Percentiles rank a stretch among this genome's conserved stretches.
Conservation (phyloP, 2,888 invertebrate species). For the Liposcelis brunnea region DNA sequence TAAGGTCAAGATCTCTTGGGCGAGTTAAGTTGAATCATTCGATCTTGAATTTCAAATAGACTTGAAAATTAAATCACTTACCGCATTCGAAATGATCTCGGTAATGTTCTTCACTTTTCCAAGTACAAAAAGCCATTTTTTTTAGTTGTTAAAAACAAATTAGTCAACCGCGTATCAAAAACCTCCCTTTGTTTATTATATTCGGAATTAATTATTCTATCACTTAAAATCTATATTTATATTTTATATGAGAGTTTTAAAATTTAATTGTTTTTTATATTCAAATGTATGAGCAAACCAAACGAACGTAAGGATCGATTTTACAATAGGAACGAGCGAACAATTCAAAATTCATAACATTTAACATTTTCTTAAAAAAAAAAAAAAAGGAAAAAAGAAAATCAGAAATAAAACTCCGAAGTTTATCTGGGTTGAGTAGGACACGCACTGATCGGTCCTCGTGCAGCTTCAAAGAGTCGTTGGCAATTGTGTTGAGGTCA, state of each 20-base stretch:
- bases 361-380: neutral
- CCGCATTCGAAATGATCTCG: slow-evolving; percentile 28
- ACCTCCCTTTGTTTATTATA: too few relatives aligned
- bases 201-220: neutral
- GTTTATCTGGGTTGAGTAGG: too few relatives aligned
- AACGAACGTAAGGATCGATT: slow-evolving; percentile 8
- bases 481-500: too few relatives aligned
- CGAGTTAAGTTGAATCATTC: too few relatives aligned
- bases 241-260: neutral
- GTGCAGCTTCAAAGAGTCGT: too few relatives aligned
- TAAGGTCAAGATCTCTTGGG: too few relatives aligned
- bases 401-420: too few relatives aligned
- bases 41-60: too few relatives aligned
- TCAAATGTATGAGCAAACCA: slow-evolving; percentile 6
- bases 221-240: neutral
- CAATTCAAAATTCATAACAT: slow-evolving; percentile 1
- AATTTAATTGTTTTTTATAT: neutral
- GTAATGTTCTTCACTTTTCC: slow-evolving; percentile 26
- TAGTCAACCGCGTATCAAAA: too few relatives aligned
- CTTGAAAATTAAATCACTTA: slow-evolving; percentile 16
- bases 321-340: slow-evolving; percentile 5
- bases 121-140: slow-evolving; percentile 29
- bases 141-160: too few relatives aligned
- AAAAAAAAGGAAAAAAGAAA: too few relatives aligned
- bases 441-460: too few relatives aligned